Evolutionary conservation across 2,888 invertebrate genomes (phyloP), one percentile per base, ranked within the genome.

Genomic region (Mylabris sibirica): DNA sequence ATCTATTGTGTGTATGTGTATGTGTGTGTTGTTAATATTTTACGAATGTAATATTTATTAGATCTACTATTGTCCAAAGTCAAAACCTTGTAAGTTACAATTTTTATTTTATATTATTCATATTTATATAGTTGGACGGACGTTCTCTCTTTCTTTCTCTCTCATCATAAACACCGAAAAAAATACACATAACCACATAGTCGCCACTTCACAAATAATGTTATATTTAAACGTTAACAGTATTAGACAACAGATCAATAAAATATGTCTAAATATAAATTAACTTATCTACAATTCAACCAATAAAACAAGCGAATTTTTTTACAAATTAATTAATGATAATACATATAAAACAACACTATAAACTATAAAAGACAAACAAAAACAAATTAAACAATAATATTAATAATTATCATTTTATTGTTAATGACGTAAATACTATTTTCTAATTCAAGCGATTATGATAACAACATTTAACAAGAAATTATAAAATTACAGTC

Each of bases 1-100:
- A 53, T 30, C 30, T 30, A 30, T 30, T 30, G 30, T 57, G 66
- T 70, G 49, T 65, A 64, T 68, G 66, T 70, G 70, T 65, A 60
- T 65, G 49, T 53, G 49, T 53, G 41, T 70, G 30, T 30, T 30
- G 30, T 30, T 30, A 30, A 30, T 30, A 30, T 6, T 30, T 35
- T 26, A 26, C 17, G 30, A 20, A 60, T 60, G 35, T 35, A n/a
- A 60, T 30, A 9, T 20, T 26, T 20, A 35, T 35, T 35, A 35
- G 14, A 17, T 30, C 30, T 30, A 30, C n/a, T 26, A n/a, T 26
- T 63, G 26, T 63, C 49, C 63, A 49, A 63, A 49, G 63, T 63
- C 63, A 49, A 17, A 41, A 49, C 26, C 49, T 63, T 30, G 63
- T 41, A 63, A 44, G 63, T 41, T 49, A 9, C 20, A 22, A 17